Conservation (phyloP, 2,797 vertebrate species). For the Lindbergichthys nudifrons region DNA sequence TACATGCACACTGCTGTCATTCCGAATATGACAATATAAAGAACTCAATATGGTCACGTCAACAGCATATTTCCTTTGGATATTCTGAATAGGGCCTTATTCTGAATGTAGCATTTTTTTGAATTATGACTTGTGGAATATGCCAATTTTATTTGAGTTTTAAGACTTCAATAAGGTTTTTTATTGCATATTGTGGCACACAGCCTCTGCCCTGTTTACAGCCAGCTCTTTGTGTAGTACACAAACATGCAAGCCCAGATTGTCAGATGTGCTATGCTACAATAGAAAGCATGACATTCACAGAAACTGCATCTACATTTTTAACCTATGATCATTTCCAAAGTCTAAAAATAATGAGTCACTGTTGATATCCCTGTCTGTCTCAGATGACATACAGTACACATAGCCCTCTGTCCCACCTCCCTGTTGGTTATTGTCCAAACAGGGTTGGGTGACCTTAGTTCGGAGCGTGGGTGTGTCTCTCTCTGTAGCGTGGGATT, state of each 20-base stretch:
- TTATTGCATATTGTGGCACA: not conserved
- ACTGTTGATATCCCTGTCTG: not conserved
- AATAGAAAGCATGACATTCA: not conserved
- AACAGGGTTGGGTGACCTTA: constrained; percentile 40
- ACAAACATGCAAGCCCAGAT: not conserved
- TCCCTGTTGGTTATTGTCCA: constrained; percentile 20
- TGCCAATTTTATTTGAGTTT: not conserved
- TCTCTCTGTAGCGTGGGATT: constrained; percentile 64
- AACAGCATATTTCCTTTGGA: not conserved
- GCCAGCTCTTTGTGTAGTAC: not conserved
- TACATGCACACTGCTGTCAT: not conserved
- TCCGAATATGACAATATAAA: not conserved
- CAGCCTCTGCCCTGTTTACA: not conserved
- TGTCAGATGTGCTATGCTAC: not conserved
- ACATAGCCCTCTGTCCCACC: not conserved
- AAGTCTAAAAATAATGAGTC: not conserved
- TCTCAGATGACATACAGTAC: not conserved
- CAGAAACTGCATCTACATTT: not conserved
- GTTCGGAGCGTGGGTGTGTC: not conserved
- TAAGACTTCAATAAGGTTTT: not conserved
- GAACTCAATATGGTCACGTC: not conserved
- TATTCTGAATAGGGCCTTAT: not conserved
- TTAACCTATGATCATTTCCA: not conserved
- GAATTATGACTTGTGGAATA: not conserved
- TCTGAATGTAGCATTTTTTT: not conserved